These are phyloP conservation scores for Drosophila watanabei DNA, from an alignment of 1,140 invertebrate genomes.

Conservation along the genomic window DNA sequence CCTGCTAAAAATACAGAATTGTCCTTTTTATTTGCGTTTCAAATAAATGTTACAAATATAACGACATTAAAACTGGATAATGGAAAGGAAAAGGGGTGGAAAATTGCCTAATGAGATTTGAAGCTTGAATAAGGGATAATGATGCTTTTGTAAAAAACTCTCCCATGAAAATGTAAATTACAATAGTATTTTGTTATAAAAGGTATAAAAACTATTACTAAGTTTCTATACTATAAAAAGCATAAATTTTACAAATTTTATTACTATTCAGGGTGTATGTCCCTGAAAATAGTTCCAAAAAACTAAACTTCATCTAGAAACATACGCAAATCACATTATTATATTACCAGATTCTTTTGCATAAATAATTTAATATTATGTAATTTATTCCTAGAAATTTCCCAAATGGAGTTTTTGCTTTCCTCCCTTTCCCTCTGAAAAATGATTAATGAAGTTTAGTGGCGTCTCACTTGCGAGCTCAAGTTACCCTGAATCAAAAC, in stretches of 20 bases:
- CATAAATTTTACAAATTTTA: background rate
- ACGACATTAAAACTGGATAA: background rate
- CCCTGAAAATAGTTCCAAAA: background rate
- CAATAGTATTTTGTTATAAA: no score
- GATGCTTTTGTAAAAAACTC: background rate
- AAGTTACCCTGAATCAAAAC: background rate
- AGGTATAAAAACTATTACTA: no score
- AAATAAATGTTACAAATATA: slow-evolving; percentile 1
- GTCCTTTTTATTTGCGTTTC: background rate
- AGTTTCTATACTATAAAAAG: no score
- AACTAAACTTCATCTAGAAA: background rate
- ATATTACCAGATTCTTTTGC: background rate
- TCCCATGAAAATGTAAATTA: background rate
- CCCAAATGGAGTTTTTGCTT: background rate
- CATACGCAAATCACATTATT: fast-evolving
- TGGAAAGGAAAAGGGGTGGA: background rate
- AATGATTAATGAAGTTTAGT: background rate
- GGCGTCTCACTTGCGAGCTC: background rate
- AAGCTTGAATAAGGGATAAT: background rate
- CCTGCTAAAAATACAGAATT: background rate
- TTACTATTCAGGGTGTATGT: no score
- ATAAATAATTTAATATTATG: background rate
- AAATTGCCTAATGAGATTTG: background rate
- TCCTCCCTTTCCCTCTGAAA: background rate
- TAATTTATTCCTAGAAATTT: background rate